Conservation (phyloP, 2,797 vertebrate genomes). For the Gymnothorax javanicus region DNA sequence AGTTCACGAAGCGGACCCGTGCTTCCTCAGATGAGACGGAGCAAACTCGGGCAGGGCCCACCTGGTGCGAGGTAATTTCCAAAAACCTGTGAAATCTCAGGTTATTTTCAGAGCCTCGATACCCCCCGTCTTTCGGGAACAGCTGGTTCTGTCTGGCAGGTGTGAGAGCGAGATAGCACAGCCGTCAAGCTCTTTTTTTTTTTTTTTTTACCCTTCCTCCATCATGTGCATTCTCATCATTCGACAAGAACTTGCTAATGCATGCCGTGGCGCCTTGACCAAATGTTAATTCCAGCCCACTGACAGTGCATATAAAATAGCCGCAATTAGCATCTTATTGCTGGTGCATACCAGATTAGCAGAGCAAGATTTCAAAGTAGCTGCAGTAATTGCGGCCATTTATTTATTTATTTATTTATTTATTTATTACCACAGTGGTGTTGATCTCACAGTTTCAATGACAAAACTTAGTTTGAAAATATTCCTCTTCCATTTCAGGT, state of each 20-base stretch:
- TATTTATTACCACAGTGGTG: neutral
- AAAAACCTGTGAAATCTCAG: neutral
- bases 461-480: neutral
- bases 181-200: neutral
- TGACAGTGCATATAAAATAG: neutral
- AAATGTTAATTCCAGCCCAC: neutral
- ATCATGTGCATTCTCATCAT: too few relatives aligned
- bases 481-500: neutral
- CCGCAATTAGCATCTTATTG: neutral
- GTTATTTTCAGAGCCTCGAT: neutral
- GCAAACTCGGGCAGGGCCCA: neutral
- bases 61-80: neutral
- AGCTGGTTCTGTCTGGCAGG: neutral
- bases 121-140: neutral
- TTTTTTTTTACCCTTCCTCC: too few relatives aligned
- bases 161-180: neutral
- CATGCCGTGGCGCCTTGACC: too few relatives aligned
- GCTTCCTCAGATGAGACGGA: neutral
- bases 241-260: neutral
- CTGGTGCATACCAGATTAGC: neutral
- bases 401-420: neutral
- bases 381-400: neutral
- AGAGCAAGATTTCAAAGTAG: neutral
- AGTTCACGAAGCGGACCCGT: neutral
- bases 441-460: neutral